A percentile compares a stretch with the other conserved stretches of the same genome.
Evolutionary conservation across 2,888 invertebrate genomes (phyloP).

Genomic region (Acanthoscelides obtectus): DNA sequence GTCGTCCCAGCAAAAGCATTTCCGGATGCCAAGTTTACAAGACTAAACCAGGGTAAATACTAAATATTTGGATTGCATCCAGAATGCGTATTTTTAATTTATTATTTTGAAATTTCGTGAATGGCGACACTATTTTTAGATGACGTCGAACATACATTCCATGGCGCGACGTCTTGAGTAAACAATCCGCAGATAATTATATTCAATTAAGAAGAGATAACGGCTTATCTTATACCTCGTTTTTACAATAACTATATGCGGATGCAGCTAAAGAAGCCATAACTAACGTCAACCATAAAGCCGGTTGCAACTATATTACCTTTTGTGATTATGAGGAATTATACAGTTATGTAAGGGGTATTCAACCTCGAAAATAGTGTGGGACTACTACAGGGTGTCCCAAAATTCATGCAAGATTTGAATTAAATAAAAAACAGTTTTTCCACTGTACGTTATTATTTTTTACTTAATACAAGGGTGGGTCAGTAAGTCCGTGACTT

Average conservation of each 20-base stretch:
- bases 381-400: too few relatives aligned
- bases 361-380: too few relatives aligned
- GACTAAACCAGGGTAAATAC: not conserved
- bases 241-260: not conserved
- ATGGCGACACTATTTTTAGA: not conserved
- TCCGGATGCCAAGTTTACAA: not conserved
- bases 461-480: too few relatives aligned
- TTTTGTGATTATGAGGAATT: too few relatives aligned
- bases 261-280: not conserved
- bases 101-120: not conserved
- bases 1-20: not conserved
- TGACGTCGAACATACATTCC: not conserved
- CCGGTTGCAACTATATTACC: too few relatives aligned
- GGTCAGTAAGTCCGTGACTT: too few relatives aligned
- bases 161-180: not conserved
- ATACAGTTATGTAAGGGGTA: too few relatives aligned
- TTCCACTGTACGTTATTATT: too few relatives aligned
- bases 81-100: not conserved
- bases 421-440: too few relatives aligned
- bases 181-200: not conserved
- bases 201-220: not conserved
- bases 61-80: not conserved
- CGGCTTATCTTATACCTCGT: not conserved
- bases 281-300: not conserved
- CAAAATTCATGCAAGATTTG: too few relatives aligned